Evolutionary conservation across 1,140 invertebrate species (phyloP), one percentile per base, ranked within the genome.

Genomic region (Drosophila mojavensis): DNA sequence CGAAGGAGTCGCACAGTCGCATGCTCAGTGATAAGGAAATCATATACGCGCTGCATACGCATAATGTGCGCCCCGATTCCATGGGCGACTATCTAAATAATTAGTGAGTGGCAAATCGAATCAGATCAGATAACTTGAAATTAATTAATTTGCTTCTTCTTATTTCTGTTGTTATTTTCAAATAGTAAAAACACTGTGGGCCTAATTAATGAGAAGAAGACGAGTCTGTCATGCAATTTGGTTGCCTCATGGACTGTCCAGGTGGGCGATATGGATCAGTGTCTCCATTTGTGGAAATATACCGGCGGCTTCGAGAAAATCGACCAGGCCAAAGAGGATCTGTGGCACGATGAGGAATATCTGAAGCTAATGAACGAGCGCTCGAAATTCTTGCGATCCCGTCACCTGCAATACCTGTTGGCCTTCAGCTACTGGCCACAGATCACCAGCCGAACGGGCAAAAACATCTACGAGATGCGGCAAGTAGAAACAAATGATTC

Each of bases 261-360:
- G 74, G 97, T 99, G 50, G 98, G 98, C n/a, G 98, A 99, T 91
- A 96, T 99, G 93, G 98, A 99, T 94, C 98, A 99, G 93, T 97
- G 97, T 33, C 93, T 99, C 69, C 98, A 99, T 93, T 94, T 99
- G 45, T 99, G 98, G 98, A 95, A 96, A 82, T 98, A 98, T 91
- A 96, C 95, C 53, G 97, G 98, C 69, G 98, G 98, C 28, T 99
- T 98, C 92, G 95, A 96, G 79, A 96, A 95, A 68, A 95, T 98
- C 81, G 97, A 98, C 93, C 94, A 95, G 84, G 95, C 96, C 17
- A 96, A 96, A 91, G 92, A 94, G 68, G 93, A 95, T 20, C 94
- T 98, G 54, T 94, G 94, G 79, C 94, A 95, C 82, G 96, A 97
- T 93, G 84, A 94, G 76, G 96, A 97, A 81, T 97, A 97, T 91